phyloP scores from a whole-genome alignment of 2,888 invertebrate species.

The Ornithoptera alexandrae region DNA sequence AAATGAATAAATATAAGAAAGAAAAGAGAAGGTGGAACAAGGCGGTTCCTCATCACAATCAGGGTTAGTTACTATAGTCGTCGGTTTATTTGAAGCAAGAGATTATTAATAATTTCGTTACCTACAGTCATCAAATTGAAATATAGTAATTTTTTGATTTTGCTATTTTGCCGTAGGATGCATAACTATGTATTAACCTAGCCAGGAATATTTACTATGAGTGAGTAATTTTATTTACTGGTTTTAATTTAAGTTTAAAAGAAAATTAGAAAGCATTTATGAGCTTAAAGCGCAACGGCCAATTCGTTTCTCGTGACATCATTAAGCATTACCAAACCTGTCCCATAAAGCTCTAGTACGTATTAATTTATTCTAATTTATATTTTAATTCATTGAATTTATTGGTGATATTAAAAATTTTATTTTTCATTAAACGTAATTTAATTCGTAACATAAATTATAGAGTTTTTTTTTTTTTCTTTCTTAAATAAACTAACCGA shows the following conservation, averaged over 20 bases:
- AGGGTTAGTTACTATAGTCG: too few relatives aligned
- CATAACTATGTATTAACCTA: too few relatives aligned
- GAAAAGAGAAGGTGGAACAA: too few relatives aligned
- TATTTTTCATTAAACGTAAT: slow-evolving; percentile 9
- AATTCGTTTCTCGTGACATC: background rate
- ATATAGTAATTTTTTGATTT: too few relatives aligned
- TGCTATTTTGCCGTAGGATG: too few relatives aligned
- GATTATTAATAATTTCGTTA: too few relatives aligned
- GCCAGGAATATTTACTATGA: background rate
- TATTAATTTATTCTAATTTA: slow-evolving; percentile 10
- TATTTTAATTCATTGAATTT: slow-evolving; percentile 5
- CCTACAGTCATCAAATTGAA: too few relatives aligned
- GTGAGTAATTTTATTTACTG: background rate
- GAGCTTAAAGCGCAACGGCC: background rate
- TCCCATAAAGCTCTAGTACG: slow-evolving; percentile 1
- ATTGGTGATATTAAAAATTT: slow-evolving; percentile 1
- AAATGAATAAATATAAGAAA: too few relatives aligned
- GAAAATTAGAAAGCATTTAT: background rate
- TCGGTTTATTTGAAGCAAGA: too few relatives aligned
- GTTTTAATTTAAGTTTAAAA: background rate
- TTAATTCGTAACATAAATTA: slow-evolving; percentile 18
- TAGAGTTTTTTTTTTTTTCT: background rate
- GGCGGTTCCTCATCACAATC: too few relatives aligned
- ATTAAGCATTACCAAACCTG: slow-evolving; percentile 1
- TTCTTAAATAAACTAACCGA: background rate